Conservation (phyloP, 2,113 vertebrate species). For the Cynopterus brachyotis region DNA sequence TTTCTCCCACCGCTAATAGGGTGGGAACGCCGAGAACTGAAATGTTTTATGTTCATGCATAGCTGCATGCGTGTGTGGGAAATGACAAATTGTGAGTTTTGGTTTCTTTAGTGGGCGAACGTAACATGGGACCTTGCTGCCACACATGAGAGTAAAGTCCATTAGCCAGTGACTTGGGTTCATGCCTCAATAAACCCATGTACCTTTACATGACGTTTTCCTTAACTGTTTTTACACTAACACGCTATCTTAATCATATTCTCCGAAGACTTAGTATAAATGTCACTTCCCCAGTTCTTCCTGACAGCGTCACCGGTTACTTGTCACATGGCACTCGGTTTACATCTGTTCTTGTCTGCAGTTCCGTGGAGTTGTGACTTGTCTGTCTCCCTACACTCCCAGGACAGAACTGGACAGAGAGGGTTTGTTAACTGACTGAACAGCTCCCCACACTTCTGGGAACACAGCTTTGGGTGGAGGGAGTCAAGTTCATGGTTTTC, state of each 20-base stretch:
- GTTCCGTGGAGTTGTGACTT: background rate
- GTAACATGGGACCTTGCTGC: background rate
- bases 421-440: background rate
- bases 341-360: background rate
- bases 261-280: conserved; percentile 20
- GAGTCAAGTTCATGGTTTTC: background rate
- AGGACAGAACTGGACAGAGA: background rate
- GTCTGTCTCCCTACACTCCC: background rate
- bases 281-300: background rate
- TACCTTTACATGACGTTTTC: background rate
- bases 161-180: background rate
- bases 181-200: background rate
- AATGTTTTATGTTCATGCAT: background rate
- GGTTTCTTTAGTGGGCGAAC: background rate
- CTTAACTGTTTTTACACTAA: background rate
- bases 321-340: background rate
- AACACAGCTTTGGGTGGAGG: background rate
- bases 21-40: background rate
- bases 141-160: background rate
- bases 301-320: background rate
- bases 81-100: background rate
- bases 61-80: background rate
- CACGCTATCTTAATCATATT: background rate
- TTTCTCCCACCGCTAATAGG: background rate
- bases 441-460: background rate